Evolutionary conservation across 2,888 invertebrate genomes (phyloP).

Genomic region (Stenoptilia bipunctidactyla): DNA sequence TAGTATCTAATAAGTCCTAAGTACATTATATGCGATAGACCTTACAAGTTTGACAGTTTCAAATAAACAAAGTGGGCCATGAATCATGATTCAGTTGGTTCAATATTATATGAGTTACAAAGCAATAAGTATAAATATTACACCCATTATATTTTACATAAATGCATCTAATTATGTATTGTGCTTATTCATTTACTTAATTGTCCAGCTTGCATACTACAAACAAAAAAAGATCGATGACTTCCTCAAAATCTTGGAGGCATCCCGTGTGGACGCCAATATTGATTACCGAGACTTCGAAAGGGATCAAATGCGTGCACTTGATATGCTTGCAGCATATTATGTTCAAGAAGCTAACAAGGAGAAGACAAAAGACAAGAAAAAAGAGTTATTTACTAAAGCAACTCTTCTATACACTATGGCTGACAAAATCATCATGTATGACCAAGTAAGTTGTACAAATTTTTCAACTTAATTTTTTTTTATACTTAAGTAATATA

Average conservation of each 20-base stretch:
- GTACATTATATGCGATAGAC: too few species aligned
- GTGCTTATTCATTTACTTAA: not conserved
- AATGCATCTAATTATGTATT: not conserved
- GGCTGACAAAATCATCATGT: constrained; percentile 99
- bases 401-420: constrained; percentile 98
- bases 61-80: too few species aligned
- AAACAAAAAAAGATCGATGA: constrained; percentile 93
- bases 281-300: constrained; percentile 91
- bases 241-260: constrained; percentile 94
- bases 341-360: constrained; percentile 97
- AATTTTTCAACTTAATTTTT: too few species aligned
- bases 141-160: too few species aligned
- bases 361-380: constrained; percentile 95
- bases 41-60: too few species aligned
- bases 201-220: constrained; percentile 91
- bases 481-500: too few species aligned
- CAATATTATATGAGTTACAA: too few species aligned
- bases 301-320: constrained; percentile 96
- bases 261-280: constrained; percentile 88
- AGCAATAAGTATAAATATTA: too few species aligned
- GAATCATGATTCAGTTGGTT: too few species aligned
- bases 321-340: constrained; percentile 98
- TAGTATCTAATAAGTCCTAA: too few species aligned
- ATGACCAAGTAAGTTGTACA: constrained; percentile 83
- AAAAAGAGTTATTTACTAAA: constrained; percentile 93